Base-by-base conservation (phyloP, 1,140 invertebrate species). In the Formica exsecta region DNA sequence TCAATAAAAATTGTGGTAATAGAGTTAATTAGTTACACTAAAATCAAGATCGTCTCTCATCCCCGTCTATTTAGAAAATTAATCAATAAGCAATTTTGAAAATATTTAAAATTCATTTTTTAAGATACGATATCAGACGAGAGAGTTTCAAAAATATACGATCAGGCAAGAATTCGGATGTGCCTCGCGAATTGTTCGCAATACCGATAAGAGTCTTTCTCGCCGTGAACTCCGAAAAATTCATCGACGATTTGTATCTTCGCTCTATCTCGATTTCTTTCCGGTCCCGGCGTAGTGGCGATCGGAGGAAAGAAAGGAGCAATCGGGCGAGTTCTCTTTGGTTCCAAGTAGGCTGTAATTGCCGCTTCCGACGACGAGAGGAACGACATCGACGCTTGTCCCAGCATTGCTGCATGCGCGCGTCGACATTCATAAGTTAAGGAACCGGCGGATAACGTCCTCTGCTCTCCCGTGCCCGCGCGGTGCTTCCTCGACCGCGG, bases 401-500 rank as follows among this genome's bases (percentile, higher is more conserved):
- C 85, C 91, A 89, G 90, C 92, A 93, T 93, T 91, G 92, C 91
- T 91, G 90, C 92, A 90, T 93, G 93, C 88, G 73, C 90, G 76
- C 90, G 87, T 88, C 91, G 83, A 87, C 89, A 87, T 91, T 92
- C 91, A 92, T 94, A 94, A 95, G 91, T 95, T 94, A 95, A 93
- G 88, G 90, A 90, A 90, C 89, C 16, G 86, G 89, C 81, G 88
- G 76, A 90, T 90, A 92, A 93, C 88, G 71, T 61, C 74, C 77
- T 68, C n/a, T 62, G 44, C 70, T 65, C 71, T 85, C 85, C 81
- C 9, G 41, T 87, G 19, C 76, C 77, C 75, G 76, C 70, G 71
- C 65, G 62, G 57, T 25, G 70, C 36, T 62, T 74, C 32, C 85
- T 74, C 73, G 59, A 61, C 59, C 74, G 66, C 79, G 87, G 87